These are phyloP conservation scores for Notarius lentiginosus DNA, from an alignment of 2,113 vertebrate species.

Conservation along the genomic window DNA sequence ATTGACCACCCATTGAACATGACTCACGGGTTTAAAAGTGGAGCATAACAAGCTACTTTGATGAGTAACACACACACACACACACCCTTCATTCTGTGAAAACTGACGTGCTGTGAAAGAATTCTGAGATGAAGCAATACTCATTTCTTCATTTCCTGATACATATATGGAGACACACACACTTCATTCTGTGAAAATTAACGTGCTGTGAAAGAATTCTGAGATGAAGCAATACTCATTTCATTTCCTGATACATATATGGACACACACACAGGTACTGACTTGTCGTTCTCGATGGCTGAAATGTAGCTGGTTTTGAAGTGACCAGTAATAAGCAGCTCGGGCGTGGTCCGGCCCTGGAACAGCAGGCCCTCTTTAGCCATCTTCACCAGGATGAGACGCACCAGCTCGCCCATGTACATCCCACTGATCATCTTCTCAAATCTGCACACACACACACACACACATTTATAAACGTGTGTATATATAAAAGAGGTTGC, in stretches of 20 bases:
- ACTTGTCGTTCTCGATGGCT: conserved; percentile 83
- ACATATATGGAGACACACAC: not conserved
- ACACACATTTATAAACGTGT: not conserved
- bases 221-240: no score
- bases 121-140: no score
- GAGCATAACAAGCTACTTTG: not conserved
- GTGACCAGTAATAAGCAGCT: conserved; percentile 80
- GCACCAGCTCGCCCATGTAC: conserved; percentile 97
- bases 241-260: not conserved
- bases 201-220: no score
- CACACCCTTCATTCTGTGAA: not conserved
- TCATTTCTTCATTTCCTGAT: no score
- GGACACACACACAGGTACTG: conserved; percentile 40
- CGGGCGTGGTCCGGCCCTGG: conserved; percentile 76
- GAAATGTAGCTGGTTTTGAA: conserved; percentile 87
- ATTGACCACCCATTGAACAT: not conserved
- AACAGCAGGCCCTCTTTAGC: conserved; percentile 85
- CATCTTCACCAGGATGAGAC: conserved; percentile 95
- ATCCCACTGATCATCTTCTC: conserved; percentile 99
- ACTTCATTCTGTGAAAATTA: not conserved
- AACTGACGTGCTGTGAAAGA: conserved; percentile 60
- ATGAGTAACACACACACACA: not conserved
- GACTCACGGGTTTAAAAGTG: not conserved
- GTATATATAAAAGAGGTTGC: no score
- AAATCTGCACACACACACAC: conserved; percentile 75